Evolutionary conservation across 2,888 invertebrate species (phyloP), one percentile per base, ranked within the genome.

Genomic region (Archips crataeganus): DNA sequence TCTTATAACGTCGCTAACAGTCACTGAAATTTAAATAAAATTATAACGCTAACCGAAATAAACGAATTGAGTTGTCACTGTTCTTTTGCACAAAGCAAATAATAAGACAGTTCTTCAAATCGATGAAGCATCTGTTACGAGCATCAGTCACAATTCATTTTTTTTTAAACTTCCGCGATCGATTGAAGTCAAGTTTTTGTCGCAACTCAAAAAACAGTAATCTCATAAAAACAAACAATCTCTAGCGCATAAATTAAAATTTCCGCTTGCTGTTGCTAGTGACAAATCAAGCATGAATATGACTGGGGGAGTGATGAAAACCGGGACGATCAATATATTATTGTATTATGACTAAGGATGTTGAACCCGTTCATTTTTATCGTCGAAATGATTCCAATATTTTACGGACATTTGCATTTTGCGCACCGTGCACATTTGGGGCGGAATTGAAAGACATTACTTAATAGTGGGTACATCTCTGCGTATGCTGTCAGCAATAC

Each of bases 231-330:
- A 93, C 90, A 92, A 91, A 93, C 89, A 91, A 89, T 90, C 89
- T 90, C 84, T 84, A 85, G 87, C 86, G 90, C 90, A 92, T 92
- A 94, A 94, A 94, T 93, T 93, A 93, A 94, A 93, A 93, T 94
- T 91, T 93, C 94, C 93, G 93, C 89, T 90, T 85, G 85, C 82
- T 86, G 88, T 89, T 87, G 86, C 84, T 86, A 84, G 87, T 86
- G 87, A 77, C 85, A 87, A 90, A 89, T 93, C 88, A 92, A 91
- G 89, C 92, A 91, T 90, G 90, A 94, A 92, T 85, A 87, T 87
- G 85, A 84, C 80, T 83, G 82, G 90, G 91, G 93, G 91, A 87
- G 84, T 77, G 80, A 78, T 80, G 79, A 77, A 77, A 77, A 77
- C 71, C 75, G 75, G 74, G 77, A 76, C 83, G 82, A 84, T 84